Base-by-base conservation (phyloP, 2,113 vertebrate genomes). In the Lepisosteus osseus region DNA sequence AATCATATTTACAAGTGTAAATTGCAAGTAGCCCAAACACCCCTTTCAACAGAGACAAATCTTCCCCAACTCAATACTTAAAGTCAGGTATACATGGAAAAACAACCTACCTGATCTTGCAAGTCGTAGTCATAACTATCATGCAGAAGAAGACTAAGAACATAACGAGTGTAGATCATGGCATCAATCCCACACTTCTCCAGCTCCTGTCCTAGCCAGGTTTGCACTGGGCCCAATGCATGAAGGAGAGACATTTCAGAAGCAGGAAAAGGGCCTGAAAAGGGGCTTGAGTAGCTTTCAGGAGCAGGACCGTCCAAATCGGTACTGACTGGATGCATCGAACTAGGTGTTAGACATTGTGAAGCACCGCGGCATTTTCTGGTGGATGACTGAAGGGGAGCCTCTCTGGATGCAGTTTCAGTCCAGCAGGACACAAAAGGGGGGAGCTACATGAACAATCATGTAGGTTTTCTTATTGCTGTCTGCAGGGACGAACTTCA, bases 141-240 rank as follows among this genome's bases (percentile, higher is more conserved):
- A 61, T 99, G 97, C 88, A 99, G 94, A 86, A 99, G 95, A 79
- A 99, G 95, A 86, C 97, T 99, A 84, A 99, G 96, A 86, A 99
- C 94, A 67, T 99, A 98, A 80, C 97, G 94, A 78, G 96, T 98
- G 85, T 99, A 99, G 84, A 99, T 96, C 95, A 99, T 93, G 85
- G 97, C 97, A 86, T 99, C 97, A 70, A 99, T 99, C 92, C 97
- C 97, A 88, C 97, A 99, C 89, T 99, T 99, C 93, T 99, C 97
- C 78, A 99, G 94, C 94, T 99, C 97, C 88, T 99, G 97, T 84
- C 97, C 96, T 84, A 99, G 95, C 97, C 97, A 99, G 93, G 95
- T 98, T 91, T 99, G 97, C 84, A 99, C 97, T 77, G 97, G 97
- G 84, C 95, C 97, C 91, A 99, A 89, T 55, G 97, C 97, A 87